Evolutionary conservation across 2,888 invertebrate species (phyloP), one percentile per base, ranked within the genome.

Genomic region (Macrostomum cliftonense): DNA sequence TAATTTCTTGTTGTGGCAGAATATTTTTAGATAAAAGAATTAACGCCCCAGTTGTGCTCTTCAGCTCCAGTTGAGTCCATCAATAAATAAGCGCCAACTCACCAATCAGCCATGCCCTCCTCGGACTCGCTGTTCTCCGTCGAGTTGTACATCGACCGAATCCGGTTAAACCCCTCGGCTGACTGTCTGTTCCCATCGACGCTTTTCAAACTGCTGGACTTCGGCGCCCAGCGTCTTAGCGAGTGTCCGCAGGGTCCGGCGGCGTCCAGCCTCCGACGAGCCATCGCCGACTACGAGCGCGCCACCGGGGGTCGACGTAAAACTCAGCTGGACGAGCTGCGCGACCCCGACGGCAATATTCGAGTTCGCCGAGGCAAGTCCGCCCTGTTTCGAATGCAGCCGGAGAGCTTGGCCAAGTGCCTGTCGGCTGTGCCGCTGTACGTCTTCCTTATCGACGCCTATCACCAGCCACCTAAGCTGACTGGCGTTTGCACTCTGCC

Each of bases 291-390:
- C 12, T 17, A 17, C 12, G 37, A 36, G 28, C 19, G 19, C 16
- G n/a, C 43, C 11, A 43, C 20, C 14, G 38, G 37, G 12, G 36
- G n/a, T n/a, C 14, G 12, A 4, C 38, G 42, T 11, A 2, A 9
- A 17, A 17, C 9, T 7, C 46, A 46, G 38, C n/a, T 46, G n/a
- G 20, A 46, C 16, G 46, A 46, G 42, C 38, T 46, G 38, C 38
- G 42, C 43, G 46, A 46, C 45, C 2, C 16, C 45, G 46, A 46
- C 21, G 46, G 46, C 12, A 46, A 46, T 17, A 40, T 19, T n/a
- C 19, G 19, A 12, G 12, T 46, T 16, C 47, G 46, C 12, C 36
- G 38, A 9, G 46, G 46, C 13, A 46, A 46, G 19, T 37, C 37
- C 12, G 20, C 42, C 13, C 45, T 46, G 12, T 46, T 46, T 13